Conservation (phyloP, 2,113 vertebrate species). For the Myiozetetes cayanensis region DNA sequence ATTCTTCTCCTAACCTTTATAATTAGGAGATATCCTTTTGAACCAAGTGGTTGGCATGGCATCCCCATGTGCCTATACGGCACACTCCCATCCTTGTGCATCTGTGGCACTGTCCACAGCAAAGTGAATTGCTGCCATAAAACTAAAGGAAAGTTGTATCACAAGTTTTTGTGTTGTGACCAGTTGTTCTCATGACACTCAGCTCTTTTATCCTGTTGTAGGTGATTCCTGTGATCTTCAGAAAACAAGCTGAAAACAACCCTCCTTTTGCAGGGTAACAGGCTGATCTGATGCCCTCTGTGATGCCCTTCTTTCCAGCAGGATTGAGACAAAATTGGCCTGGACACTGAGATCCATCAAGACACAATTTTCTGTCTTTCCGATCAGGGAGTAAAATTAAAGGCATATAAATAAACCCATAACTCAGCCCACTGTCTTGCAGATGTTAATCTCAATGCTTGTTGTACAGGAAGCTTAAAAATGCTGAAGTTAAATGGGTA, state of each 20-base stretch:
- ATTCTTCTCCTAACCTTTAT: background rate
- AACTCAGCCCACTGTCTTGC: background rate
- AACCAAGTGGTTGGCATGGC: background rate
- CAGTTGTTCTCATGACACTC: background rate
- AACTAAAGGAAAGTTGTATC: background rate
- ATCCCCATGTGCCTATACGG: accelerated
- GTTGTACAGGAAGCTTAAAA: background rate
- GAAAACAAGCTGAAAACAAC: background rate
- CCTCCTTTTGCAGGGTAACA: background rate
- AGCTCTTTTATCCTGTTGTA: background rate
- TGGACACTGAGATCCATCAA: background rate
- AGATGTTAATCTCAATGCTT: background rate
- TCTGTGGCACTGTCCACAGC: background rate
- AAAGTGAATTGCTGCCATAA: background rate
- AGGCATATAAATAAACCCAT: background rate
- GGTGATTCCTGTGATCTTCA: background rate
- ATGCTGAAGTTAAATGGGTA: background rate
- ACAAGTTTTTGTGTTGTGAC: background rate
- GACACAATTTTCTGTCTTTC: background rate
- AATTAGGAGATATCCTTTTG: background rate
- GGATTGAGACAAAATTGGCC: background rate
- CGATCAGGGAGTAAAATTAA: background rate
- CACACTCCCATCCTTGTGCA: accelerated
- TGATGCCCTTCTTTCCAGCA: background rate
- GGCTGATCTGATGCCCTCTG: background rate